Conservation (phyloP, 2,113 vertebrate species). For the Lophius piscatorius region DNA sequence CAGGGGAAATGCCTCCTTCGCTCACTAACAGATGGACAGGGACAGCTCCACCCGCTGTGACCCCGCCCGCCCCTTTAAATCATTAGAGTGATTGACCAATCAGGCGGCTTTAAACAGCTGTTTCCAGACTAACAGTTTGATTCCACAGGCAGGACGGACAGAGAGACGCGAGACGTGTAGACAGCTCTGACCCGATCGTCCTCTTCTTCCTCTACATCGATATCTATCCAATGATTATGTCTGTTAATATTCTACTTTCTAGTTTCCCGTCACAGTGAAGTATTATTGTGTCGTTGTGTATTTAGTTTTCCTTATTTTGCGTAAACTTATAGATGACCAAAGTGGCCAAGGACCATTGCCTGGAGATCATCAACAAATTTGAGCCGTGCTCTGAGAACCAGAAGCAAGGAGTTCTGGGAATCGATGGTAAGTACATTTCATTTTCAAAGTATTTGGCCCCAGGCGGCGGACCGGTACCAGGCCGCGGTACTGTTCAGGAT, state of each 20-base stretch:
- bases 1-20: too few relatives aligned
- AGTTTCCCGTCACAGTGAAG: too few relatives aligned
- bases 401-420: constrained; percentile 88
- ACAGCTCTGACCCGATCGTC: too few relatives aligned
- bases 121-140: constrained; percentile 29
- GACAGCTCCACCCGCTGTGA: neutral
- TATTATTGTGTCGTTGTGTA: neutral
- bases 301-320: neutral
- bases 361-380: constrained; percentile 90
- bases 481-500: too few relatives aligned
- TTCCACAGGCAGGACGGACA: constrained; percentile 16
- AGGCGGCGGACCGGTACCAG: too few relatives aligned
- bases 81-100: constrained; percentile 68
- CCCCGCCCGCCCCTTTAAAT: constrained; percentile 30
- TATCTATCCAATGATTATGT: too few relatives aligned
- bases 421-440: constrained; percentile 86
- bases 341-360: constrained; percentile 89
- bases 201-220: too few relatives aligned
- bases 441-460: neutral
- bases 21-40: too few relatives aligned
- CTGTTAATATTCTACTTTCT: too few relatives aligned
- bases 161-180: neutral
- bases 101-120: constrained; percentile 50
- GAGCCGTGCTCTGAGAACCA: constrained; percentile 94
- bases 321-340: constrained; percentile 83